These are phyloP conservation scores for Drosophila truncata DNA, from an alignment of 1,140 invertebrate genomes.

Conservation along the genomic window DNA sequence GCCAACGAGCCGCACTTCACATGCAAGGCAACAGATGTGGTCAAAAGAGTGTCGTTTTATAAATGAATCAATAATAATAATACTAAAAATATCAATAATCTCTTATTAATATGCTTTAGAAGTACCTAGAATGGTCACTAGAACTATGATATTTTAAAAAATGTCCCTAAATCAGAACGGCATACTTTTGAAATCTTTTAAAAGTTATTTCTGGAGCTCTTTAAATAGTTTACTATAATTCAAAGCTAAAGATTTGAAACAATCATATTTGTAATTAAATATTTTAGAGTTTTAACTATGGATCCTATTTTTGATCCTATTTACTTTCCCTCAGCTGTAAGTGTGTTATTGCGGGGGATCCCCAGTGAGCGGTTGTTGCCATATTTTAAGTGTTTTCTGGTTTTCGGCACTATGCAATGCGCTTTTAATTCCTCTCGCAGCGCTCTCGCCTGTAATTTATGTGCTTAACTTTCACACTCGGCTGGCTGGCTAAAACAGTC, in stretches of 20 bases:
- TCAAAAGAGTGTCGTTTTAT: not conserved
- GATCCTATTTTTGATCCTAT: not conserved
- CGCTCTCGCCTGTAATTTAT: conserved; percentile 73
- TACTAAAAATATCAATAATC: not conserved
- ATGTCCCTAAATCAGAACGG: not conserved
- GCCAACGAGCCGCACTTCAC: conserved; percentile 55
- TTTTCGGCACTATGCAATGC: conserved; percentile 59
- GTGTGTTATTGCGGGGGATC: not conserved
- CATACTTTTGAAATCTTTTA: not conserved
- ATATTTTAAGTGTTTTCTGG: conserved; percentile 70
- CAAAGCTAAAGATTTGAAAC: not conserved
- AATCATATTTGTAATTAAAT: not conserved
- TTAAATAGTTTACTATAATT: not conserved
- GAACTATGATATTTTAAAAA: not conserved
- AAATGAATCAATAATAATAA: not conserved
- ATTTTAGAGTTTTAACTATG: not conserved
- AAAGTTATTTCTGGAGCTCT: not conserved
- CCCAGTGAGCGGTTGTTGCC: conserved; percentile 45
- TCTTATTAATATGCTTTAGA: too few species aligned
- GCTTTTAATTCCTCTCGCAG: conserved; percentile 69
- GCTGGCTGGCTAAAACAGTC: conserved; percentile 56
- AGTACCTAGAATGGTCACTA: too few species aligned
- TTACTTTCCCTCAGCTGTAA: not conserved
- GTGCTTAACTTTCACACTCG: conserved; percentile 78
- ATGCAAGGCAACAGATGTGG: conserved; percentile 8